Evolutionary conservation across 2,888 invertebrate species (phyloP).

Genomic region (Drosophila atripex): DNA sequence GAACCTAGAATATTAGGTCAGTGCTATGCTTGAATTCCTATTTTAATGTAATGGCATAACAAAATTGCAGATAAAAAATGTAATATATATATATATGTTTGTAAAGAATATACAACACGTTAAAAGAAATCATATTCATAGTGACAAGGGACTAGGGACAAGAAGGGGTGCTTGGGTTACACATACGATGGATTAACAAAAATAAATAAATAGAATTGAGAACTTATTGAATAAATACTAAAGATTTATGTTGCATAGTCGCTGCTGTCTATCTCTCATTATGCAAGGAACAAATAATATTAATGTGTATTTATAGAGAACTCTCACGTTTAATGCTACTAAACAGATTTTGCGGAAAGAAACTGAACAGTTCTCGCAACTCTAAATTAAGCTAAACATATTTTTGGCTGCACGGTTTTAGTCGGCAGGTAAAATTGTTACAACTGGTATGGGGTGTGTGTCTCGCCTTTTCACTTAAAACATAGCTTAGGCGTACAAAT

Average conservation of each 20-base stretch:
- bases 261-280: slow-evolving; percentile 53
- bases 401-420: slow-evolving; percentile 27
- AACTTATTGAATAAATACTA: slow-evolving; percentile 46
- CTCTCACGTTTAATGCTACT: slow-evolving; percentile 8
- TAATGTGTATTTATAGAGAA: slow-evolving; percentile 26
- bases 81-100: slow-evolving; percentile 13
- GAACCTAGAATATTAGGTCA: slow-evolving; percentile 60
- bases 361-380: slow-evolving; percentile 15
- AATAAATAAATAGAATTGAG: slow-evolving; percentile 54
- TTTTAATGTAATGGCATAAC: slow-evolving; percentile 62
- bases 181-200: slow-evolving; percentile 23
- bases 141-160: slow-evolving; percentile 18
- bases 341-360: neutral
- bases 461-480: slow-evolving; percentile 39
- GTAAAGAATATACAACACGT: slow-evolving; percentile 47
- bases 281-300: slow-evolving; percentile 65
- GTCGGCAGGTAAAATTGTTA: slow-evolving; percentile 29
- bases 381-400: slow-evolving; percentile 61
- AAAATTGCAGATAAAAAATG: slow-evolving; percentile 56
- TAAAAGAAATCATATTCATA: slow-evolving; percentile 28
- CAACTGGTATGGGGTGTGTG: slow-evolving; percentile 73
- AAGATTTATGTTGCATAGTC: slow-evolving; percentile 58
- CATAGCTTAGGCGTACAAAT: slow-evolving; percentile 58
- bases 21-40: slow-evolving; percentile 68
- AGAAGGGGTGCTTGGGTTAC: slow-evolving; percentile 29